Percentiles rank a stretch among this genome's conserved stretches.
These are phyloP conservation scores for Mimachlamys varia DNA, from an alignment of 2,888 invertebrate species.

Conservation along the genomic window DNA sequence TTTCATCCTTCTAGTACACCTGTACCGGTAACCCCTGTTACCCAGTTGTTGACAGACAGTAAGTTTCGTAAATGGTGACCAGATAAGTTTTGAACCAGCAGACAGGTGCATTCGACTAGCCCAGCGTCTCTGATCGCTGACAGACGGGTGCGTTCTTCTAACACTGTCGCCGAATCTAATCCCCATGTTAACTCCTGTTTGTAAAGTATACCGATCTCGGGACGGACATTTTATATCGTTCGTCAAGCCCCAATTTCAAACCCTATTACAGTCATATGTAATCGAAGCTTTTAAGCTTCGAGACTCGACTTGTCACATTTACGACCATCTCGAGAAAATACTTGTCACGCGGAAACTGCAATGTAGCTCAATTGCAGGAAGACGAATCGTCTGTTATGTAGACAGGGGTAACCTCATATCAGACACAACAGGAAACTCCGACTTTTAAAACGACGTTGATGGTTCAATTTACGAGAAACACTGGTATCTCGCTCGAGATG, in stretches of 20 bases:
- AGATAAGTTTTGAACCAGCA: background rate
- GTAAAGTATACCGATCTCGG: background rate
- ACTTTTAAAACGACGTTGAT: slow-evolving; percentile 6
- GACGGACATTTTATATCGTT: background rate
- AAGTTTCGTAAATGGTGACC: background rate
- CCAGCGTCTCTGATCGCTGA: background rate
- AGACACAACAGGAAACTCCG: background rate
- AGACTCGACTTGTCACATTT: slow-evolving; percentile 27
- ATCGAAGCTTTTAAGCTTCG: slow-evolving; percentile 18
- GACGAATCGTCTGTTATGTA: background rate
- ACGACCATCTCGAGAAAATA: slow-evolving; percentile 6
- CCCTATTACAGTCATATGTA: slow-evolving; percentile 3
- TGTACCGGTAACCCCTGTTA: background rate
- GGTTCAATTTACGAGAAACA: slow-evolving; percentile 25
- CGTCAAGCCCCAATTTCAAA: background rate
- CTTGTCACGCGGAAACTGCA: background rate
- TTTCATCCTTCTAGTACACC: background rate
- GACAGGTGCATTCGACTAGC: background rate
- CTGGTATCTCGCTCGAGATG: slow-evolving; percentile 12
- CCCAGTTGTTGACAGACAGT: background rate
- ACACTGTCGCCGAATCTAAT: background rate
- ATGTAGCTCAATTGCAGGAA: slow-evolving; percentile 19
- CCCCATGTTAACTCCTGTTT: slow-evolving; percentile 14
- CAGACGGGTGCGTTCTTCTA: background rate
- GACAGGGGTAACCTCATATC: background rate